phyloP scores from a whole-genome alignment of 2,113 vertebrate species.

The Erpornis zantholeuca region DNA sequence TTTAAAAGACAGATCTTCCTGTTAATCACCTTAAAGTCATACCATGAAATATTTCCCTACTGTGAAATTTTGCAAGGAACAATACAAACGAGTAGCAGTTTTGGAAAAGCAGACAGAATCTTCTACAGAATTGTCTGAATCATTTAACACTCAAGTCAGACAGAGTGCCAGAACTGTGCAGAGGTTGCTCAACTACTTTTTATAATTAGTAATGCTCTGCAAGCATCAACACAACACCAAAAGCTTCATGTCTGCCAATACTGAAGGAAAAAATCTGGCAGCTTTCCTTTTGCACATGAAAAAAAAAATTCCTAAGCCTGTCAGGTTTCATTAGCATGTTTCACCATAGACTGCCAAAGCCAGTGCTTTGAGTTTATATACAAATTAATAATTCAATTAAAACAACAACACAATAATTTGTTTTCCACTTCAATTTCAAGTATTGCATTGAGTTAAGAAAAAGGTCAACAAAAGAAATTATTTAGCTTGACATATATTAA shows the following conservation, averaged over 20 bases:
- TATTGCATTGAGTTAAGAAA: neutral
- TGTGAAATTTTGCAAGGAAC: neutral
- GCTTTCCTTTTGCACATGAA: neutral
- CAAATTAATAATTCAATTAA: constrained; percentile 5
- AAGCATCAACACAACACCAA: constrained; percentile 9
- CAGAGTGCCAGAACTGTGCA: neutral
- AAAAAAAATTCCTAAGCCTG: neutral
- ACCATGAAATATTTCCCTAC: neutral
- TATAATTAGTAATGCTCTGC: constrained; percentile 44
- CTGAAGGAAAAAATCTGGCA: neutral
- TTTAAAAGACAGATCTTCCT: neutral
- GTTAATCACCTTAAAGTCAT: neutral
- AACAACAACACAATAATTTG: neutral
- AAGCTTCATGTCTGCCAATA: neutral
- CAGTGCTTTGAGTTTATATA: neutral
- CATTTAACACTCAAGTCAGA: neutral
- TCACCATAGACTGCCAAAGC: neutral
- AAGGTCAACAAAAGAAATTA: neutral
- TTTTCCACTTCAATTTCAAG: constrained; percentile 4
- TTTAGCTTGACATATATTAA: neutral
- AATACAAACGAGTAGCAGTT: neutral
- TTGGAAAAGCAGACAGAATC: neutral
- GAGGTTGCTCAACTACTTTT: constrained; percentile 3
- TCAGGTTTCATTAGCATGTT: neutral
- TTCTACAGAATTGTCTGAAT: neutral